A percentile compares a stretch with the other conserved stretches of the same genome.
These are phyloP conservation scores for Parasteatoda tepidariorum DNA, from an alignment of 1,140 invertebrate species.

Conservation along the genomic window DNA sequence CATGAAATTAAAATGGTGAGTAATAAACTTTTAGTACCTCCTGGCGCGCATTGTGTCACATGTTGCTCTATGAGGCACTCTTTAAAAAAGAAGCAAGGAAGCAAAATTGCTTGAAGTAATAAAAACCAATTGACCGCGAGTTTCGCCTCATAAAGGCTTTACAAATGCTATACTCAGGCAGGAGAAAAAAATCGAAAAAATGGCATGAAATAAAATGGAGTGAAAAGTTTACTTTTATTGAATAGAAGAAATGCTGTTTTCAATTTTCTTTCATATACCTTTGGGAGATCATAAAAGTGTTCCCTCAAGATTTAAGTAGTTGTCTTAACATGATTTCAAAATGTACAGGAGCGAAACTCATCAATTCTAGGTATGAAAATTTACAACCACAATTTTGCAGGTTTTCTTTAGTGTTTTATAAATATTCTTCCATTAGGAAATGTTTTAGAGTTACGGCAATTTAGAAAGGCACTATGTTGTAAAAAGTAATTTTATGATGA, in stretches of 20 bases:
- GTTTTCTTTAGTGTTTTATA: too few species aligned
- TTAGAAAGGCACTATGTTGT: too few species aligned
- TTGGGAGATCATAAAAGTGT: background rate
- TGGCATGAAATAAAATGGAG: conserved; percentile 19
- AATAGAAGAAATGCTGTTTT: background rate
- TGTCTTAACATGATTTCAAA: conserved; percentile 11
- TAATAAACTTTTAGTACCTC: conserved; percentile 49
- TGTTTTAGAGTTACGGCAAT: too few species aligned
- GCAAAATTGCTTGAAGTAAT: conserved; percentile 31
- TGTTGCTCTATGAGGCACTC: background rate
- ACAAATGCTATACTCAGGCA: conserved; percentile 13
- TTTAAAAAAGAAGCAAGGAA: background rate
- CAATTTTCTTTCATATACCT: conserved; percentile 4
- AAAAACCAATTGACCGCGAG: conserved; percentile 50
- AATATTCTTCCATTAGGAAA: too few species aligned
- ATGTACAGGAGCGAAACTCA: too few species aligned
- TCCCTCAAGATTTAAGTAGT: conserved; percentile 7
- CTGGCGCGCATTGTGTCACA: conserved; percentile 9
- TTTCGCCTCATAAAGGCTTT: conserved; percentile 35
- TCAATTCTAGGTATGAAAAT: too few species aligned
- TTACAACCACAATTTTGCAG: too few species aligned
- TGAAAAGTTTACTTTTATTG: conserved; percentile 4
- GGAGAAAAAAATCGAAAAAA: conserved; percentile 4
- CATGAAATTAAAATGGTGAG: conserved; percentile 39
- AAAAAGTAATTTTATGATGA: too few species aligned